Base-by-base conservation (phyloP, 2,797 vertebrate genomes). In the Tamandua tetradactyla region DNA sequence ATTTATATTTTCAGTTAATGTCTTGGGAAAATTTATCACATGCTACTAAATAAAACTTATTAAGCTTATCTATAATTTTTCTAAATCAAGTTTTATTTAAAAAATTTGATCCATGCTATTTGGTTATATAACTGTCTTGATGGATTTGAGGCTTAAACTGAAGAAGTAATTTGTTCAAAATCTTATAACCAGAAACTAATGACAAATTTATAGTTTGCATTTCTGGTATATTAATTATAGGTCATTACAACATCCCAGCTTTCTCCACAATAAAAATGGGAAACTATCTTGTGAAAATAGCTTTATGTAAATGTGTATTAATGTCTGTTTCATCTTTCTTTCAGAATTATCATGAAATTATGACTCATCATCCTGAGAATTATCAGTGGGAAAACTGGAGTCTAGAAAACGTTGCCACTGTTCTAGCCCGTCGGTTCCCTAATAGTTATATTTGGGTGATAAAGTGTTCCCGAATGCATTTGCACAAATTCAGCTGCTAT, bases 401-500 rank as follows among this genome's bases (percentile, higher is more conserved):
- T 95, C 99, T 99, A 97, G 99, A 99, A 98, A 98, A 98, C 35
- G 97, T 99, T 22, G 99, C 99, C 22, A 94, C 98, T 90, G 97
- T 98, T 30, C 98, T 99, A 92, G 98, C 98, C 9, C 97, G 47
- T 0, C 99, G 99, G 2, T 99, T 99, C 96, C 99, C 99, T 0
- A 96, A 95, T 79, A 98, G 98, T 72, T 98, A 99, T 5, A 96
- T 99, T 27, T 99, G 99, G 99, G 98, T 99, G 95, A 98, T 99
- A 89, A 98, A 99, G 66, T 99, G 99, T 35, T 99, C 99, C 27
- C 98, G 97, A 89, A 99, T 99, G 99, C 99, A 99, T 94, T 98
- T 99, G 89, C 99, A 99, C 98, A 99, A 99, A 98, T 99, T 99
- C 98, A 99, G 99, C 98, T 99, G 99, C 98, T 99, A 99, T 25